Conservation (phyloP, 2,888 invertebrate genomes). For the Rhimphoctona megacephalus region DNA sequence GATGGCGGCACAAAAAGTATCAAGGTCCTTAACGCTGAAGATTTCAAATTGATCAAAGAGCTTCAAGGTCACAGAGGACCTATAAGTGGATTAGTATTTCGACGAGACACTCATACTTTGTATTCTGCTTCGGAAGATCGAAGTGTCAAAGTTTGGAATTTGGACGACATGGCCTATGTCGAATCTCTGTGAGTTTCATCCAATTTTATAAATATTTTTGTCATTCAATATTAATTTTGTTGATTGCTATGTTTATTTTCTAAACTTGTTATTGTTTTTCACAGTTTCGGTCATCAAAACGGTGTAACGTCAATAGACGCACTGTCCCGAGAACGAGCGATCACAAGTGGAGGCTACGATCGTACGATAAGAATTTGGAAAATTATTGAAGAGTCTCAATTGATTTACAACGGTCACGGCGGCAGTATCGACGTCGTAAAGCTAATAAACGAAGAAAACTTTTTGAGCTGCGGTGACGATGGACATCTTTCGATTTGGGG, state of each 20-base stretch:
- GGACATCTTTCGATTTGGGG: constrained; percentile 95
- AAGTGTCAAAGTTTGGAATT: constrained; percentile 96
- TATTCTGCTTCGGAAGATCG: constrained; percentile 92
- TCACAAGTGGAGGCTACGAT: constrained; percentile 96
- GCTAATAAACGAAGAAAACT: constrained; percentile 96
- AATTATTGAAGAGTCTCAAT: constrained; percentile 97
- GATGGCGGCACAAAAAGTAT: constrained; percentile 89
- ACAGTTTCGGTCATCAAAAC: constrained; percentile 94
- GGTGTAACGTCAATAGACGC: constrained; percentile 95
- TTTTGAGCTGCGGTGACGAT: constrained; percentile 96
- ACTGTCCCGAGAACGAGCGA: constrained; percentile 92
- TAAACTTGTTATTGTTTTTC: constrained; percentile 10
- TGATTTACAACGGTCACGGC: constrained; percentile 94
- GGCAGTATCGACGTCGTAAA: constrained; percentile 95
- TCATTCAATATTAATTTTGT: not conserved
- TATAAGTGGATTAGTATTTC: constrained; percentile 93
- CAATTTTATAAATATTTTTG: not conserved
- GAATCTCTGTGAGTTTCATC: constrained; percentile 91
- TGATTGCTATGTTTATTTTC: constrained; percentile 5
- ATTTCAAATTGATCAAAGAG: constrained; percentile 91
- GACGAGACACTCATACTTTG: constrained; percentile 93
- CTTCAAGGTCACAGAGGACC: constrained; percentile 92
- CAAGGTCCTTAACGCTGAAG: constrained; percentile 93
- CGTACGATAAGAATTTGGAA: constrained; percentile 97
- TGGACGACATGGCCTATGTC: constrained; percentile 98